phyloP scores from a whole-genome alignment of 2,113 vertebrate genomes.

The Romanogobio albipinnatus region DNA sequence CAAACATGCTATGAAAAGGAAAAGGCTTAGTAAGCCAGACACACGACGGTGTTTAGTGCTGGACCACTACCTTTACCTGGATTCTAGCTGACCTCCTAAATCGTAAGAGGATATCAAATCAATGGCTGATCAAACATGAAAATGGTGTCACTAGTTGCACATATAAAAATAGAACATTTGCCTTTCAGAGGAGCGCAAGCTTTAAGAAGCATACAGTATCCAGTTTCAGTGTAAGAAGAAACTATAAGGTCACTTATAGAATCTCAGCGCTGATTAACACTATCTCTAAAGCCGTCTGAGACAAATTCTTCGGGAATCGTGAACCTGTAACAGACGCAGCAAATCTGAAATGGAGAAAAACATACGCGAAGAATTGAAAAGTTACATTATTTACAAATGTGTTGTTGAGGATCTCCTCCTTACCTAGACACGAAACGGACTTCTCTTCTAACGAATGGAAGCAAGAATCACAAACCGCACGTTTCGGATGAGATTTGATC shows the following conservation, averaged over 20 bases:
- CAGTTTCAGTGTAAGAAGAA: slow-evolving; percentile 59
- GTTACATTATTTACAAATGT: slow-evolving; percentile 56
- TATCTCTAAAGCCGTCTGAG: slow-evolving; percentile 26
- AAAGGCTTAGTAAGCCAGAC: slow-evolving; percentile 48
- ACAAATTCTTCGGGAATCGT: slow-evolving; percentile 30
- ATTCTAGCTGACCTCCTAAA: slow-evolving; percentile 30
- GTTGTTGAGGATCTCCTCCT: background rate
- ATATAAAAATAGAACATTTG: slow-evolving; percentile 78
- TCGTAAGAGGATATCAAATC: slow-evolving; percentile 23
- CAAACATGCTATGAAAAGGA: slow-evolving; percentile 53
- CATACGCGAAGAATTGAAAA: slow-evolving; percentile 33
- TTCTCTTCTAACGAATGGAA: slow-evolving; percentile 19
- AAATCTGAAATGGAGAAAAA: slow-evolving; percentile 44
- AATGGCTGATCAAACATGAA: slow-evolving; percentile 47
- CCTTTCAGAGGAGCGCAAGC: slow-evolving; percentile 64
- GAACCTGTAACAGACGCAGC: slow-evolving; percentile 25
- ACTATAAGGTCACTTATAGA: slow-evolving; percentile 71
- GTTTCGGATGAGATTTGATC: background rate
- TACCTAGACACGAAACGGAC: slow-evolving; percentile 23
- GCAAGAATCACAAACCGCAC: background rate
- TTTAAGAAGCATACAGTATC: slow-evolving; percentile 64
- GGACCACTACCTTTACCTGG: slow-evolving; percentile 26
- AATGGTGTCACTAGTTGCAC: slow-evolving; percentile 61
- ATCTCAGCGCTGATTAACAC: slow-evolving; percentile 58
- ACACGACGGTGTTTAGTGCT: slow-evolving; percentile 35